Evolutionary conservation across 1,140 invertebrate genomes (phyloP), one percentile per base, ranked within the genome.

Genomic region (Pachyrhynchus sulphureomaculatus): DNA sequence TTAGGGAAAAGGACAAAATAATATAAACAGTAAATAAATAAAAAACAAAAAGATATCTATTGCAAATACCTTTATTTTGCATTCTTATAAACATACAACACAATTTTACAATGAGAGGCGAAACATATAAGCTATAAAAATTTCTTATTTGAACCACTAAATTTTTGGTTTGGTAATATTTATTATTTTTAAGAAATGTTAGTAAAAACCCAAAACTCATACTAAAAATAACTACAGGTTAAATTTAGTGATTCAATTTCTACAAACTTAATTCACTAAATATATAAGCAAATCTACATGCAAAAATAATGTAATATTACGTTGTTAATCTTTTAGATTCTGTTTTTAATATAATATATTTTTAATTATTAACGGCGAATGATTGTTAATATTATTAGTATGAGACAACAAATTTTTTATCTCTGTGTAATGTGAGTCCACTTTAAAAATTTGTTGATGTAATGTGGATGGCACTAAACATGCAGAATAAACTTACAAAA

Each of bases 161-260:
- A 42, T 42, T 37, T 37, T 8, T 5, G 4, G 34, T 42, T 42
- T 12, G 17, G 18, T 18, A 1, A 21, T 1, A 21, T 42, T 1
- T 18, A 37, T n/a, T 5, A 15, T 5, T 6, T 42, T 15, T 21
- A 18, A 4, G 6, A 29, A 29, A 29, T 9, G 26, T 37, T 37
- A 37, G 39, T 42, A 18, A 42, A 42, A 0, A 20, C 8, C 8
- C 3, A 42, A 42, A 42, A 10, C 20, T 20, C 21, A 21, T 9
- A 3, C 4, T n/a, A 13, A 4, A 41, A 41, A 41, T 5, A 15
- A 36, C n/a, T 18, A 6, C 10, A 42, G 34, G 2, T 2, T 20
- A 20, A 42, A 42, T 42, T 42, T 42, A 42, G 39, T 42, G 39
- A 42, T 42, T 42, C 39, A 42, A 42, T 42, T 15, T 18, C 39